Evolutionary conservation across 1,140 invertebrate species (phyloP), one percentile per base, ranked within the genome.

Genomic region (Danaus melanippus): DNA sequence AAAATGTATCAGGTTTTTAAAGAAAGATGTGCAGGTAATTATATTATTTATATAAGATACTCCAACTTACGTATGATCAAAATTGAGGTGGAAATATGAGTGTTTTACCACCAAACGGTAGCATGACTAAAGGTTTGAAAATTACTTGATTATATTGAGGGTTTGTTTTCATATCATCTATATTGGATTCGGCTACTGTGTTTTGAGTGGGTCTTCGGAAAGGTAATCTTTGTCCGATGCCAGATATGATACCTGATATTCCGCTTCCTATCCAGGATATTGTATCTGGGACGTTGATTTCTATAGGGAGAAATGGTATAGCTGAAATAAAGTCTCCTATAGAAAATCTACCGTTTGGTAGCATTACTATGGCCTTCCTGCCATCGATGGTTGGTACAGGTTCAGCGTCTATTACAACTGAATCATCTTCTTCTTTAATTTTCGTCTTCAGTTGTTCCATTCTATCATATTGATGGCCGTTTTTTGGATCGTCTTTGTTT

Each of bases 241-340:
- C 70, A n/a, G 72, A 69, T 53, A 84, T 77, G 0, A 84, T 78
- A 15, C 71, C 58, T 0, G 71, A 52, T 15, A 84, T 82, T 7
- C 79, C 79, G 63, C 66, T 59, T 0, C 71, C 52, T 46, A 84
- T 81, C 74, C 82, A 80, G 5, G 71, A 67, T 41, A 87, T 75
- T 0, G 82, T 73, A 52, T 87, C 83, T 45, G 87, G 87, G 0
- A 88, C 85, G 53, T 88, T 88, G 1, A 88, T 78, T 69, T 88
- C 81, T 44, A 88, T 77, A 8, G 87, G 87, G 9, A 88, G 55
- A 49, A 81, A 88, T 0, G 87, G 85, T 11, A 87, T 83, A 1
- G 72, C 58, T 0, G 71, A 74, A 40, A 88, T 85, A 0, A 88
- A 61, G 10, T 61, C 67, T 12, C 77, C 79, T 8, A 87, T 76